A percentile compares a stretch with the other conserved stretches of the same genome.
These are phyloP conservation scores for Aphelinus certus DNA, from an alignment of 1,140 invertebrate species.

Conservation along the genomic window DNA sequence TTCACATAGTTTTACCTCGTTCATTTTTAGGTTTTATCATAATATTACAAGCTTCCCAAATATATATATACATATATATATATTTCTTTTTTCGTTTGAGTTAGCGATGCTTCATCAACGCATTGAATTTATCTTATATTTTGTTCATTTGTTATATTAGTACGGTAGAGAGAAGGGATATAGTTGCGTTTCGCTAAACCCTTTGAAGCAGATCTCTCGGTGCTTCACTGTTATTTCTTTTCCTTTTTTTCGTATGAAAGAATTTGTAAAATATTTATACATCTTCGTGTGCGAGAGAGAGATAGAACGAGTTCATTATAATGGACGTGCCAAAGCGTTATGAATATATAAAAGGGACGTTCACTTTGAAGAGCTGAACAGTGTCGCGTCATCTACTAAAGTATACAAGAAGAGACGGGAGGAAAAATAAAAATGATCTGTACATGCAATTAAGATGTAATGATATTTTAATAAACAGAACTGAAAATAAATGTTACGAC, in stretches of 20 bases:
- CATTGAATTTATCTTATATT: too few relatives aligned
- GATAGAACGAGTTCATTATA: slow-evolving; percentile 2
- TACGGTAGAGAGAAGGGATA: too few relatives aligned
- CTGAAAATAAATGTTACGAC: slow-evolving; percentile 41
- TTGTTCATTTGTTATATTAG: neutral
- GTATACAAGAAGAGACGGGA: slow-evolving; percentile 26
- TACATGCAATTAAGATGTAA: slow-evolving; percentile 40
- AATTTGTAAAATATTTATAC: slow-evolving; percentile 10
- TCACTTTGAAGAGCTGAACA: slow-evolving; percentile 8
- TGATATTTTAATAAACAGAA: slow-evolving; percentile 43
- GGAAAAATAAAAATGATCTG: slow-evolving; percentile 21
- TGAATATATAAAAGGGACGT: slow-evolving; percentile 20
- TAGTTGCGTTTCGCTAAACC: too few relatives aligned
- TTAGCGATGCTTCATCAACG: too few relatives aligned
- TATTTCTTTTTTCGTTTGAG: too few relatives aligned
- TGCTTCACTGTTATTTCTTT: slow-evolving; percentile 14
- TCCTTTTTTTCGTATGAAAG: slow-evolving; percentile 1
- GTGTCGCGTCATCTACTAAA: slow-evolving; percentile 21
- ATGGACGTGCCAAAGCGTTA: slow-evolving; percentile 34
- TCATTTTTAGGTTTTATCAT: neutral
- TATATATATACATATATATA: too few relatives aligned
- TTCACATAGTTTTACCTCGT: neutral
- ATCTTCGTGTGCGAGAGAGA: neutral
- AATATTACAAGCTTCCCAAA: too few relatives aligned
- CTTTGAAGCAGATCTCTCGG: slow-evolving; percentile 6